Evolutionary conservation across 2,888 invertebrate genomes (phyloP), one percentile per base, ranked within the genome.

Genomic region (Mylabris sibirica): DNA sequence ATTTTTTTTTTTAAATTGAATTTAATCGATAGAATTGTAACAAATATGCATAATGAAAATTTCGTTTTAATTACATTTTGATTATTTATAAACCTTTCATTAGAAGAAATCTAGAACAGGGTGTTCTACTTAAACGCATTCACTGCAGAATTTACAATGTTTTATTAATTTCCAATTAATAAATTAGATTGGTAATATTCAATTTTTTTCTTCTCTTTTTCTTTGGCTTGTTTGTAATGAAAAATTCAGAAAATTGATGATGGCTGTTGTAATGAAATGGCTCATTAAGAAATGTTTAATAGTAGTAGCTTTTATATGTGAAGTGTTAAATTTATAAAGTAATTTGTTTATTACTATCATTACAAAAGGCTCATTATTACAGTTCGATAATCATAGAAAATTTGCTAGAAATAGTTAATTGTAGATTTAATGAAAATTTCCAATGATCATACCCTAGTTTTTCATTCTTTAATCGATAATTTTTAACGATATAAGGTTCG

Each of bases 41-140:
- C 4, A 44, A 44, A 41, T 14, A n/a, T 41, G 11, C 30, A 14
- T 41, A 41, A 44, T 44, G 44, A 44, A 44, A 44, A n/a, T 20
- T 20, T 49, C 30, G 30, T 30, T 30, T 11, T 20, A 49, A 49
- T 49, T 49, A 17, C 20, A n/a, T 20, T 49, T 41, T 49, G 17
- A 8, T 20, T 20, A 20, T 49, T 44, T 44, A 44, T 44, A 17
- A 4, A 20, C 49, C 49, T 49, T 49, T 49, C 49, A 49, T 49
- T 49, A 49, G 49, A 49, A 49, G 49, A 22, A 49, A 49, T 49
- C 49, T 49, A 49, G 49, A 49, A 49, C 49, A n/a, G 49, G 49
- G 49, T 49, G 49, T 49, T 49, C 49, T 22, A 49, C 49, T 20
- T 49, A 49, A 49, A 49, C 20, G 49, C 49, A 11, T 49, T 49